Evolutionary conservation across 1,140 invertebrate genomes (phyloP).

Genomic region (Popillia japonica): DNA sequence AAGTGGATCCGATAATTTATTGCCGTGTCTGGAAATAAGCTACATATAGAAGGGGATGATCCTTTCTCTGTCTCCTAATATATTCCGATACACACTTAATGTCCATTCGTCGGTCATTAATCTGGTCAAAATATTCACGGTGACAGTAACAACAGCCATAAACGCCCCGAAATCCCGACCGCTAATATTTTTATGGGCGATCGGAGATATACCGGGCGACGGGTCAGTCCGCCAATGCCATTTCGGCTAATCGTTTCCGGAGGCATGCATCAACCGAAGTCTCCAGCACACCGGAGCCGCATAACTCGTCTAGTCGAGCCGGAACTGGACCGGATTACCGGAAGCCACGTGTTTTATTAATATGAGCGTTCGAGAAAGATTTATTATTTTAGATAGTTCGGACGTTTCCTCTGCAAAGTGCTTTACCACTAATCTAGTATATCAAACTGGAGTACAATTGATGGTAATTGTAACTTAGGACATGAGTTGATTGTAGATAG

Average conservation of each 20-base stretch:
- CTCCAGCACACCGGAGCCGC: slow-evolving; percentile 44
- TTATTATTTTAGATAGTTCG: slow-evolving; percentile 45
- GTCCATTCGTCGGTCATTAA: slow-evolving; percentile 36
- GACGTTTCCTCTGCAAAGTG: slow-evolving; percentile 37
- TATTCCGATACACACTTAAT: slow-evolving; percentile 31
- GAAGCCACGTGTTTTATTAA: slow-evolving; percentile 52
- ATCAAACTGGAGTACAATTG: neutral
- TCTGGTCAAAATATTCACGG: slow-evolving; percentile 28
- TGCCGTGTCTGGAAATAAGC: neutral
- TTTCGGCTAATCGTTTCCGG: slow-evolving; percentile 59
- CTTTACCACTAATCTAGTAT: slow-evolving; percentile 2
- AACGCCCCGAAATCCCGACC: slow-evolving; percentile 55
- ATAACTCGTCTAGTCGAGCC: slow-evolving; percentile 40
- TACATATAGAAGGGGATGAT: neutral
- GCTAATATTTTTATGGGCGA: slow-evolving; percentile 61
- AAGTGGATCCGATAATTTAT: slow-evolving; percentile 6
- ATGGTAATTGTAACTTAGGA: neutral
- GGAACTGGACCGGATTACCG: slow-evolving; percentile 49
- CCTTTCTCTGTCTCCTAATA: slow-evolving; percentile 16
- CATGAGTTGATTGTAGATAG: no score
- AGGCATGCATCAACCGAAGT: slow-evolving; percentile 45
- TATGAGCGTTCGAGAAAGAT: slow-evolving; percentile 44
- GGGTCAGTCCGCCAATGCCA: slow-evolving; percentile 51
- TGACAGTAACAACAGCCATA: slow-evolving; percentile 50
- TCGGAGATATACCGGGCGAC: slow-evolving; percentile 57